A percentile compares a stretch with the other conserved stretches of the same genome.
Evolutionary conservation across 2,797 vertebrate genomes (phyloP).

Genomic region (Centroberyx gerrardi): DNA sequence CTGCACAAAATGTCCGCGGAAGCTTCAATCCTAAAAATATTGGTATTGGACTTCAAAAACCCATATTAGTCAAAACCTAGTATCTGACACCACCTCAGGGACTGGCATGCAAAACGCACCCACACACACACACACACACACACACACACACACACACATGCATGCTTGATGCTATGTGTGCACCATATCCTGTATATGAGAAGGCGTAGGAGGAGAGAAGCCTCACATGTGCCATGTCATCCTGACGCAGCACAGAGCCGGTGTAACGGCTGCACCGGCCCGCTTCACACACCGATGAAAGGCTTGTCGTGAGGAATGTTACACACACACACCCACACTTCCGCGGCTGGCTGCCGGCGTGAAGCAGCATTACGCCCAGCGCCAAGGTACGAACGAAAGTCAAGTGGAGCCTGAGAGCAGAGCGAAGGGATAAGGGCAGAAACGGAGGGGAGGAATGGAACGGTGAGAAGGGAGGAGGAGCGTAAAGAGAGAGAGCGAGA

Average conservation of each 20-base stretch:
- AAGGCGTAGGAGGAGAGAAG: slow-evolving; percentile 62
- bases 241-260: slow-evolving; percentile 73
- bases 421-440: slow-evolving; percentile 2
- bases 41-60: too few relatives aligned
- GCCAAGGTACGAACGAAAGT: slow-evolving; percentile 8
- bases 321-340: slow-evolving; percentile 21
- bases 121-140: not conserved
- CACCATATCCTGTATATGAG: slow-evolving; percentile 58
- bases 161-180: slow-evolving; percentile 58
- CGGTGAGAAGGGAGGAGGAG: slow-evolving; percentile 28
- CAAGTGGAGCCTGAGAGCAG: slow-evolving; percentile 26
- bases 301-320: slow-evolving; percentile 62
- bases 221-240: slow-evolving; percentile 75
- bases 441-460: slow-evolving; percentile 13
- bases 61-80: not conserved
- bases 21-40: too few relatives aligned
- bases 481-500: slow-evolving; percentile 10
- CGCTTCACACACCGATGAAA: slow-evolving; percentile 71
- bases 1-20: too few relatives aligned
- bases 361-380: slow-evolving; percentile 19
- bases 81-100: not conserved
- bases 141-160: slow-evolving; percentile 13
- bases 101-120: not conserved
- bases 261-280: slow-evolving; percentile 75
- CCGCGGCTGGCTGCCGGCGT: slow-evolving; percentile 28